Conservation (phyloP, 2,797 vertebrate genomes). For the Clarias pachynema region DNA sequence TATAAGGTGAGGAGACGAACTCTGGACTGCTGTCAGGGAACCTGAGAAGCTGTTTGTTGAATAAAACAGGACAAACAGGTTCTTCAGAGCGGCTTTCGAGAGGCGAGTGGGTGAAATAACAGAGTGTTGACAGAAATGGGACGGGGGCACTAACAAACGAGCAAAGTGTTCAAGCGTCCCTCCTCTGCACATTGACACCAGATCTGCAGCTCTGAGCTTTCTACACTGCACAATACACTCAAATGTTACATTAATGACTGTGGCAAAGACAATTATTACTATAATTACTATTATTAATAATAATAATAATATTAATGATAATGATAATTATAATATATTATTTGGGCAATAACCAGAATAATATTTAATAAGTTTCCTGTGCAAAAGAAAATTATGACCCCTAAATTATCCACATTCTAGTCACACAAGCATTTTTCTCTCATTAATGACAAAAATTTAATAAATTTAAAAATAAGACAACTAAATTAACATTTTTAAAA, state of each 20-base stretch:
- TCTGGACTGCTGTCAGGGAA: background rate
- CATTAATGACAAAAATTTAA: no score
- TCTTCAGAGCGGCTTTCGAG: background rate
- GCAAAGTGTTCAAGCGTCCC: background rate
- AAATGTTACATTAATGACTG: no score
- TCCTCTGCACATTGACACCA: constrained; percentile 4
- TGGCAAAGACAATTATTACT: background rate
- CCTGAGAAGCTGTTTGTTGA: background rate
- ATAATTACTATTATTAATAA: background rate
- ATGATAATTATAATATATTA: background rate
- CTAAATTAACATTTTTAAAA: no score
- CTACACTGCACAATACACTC: background rate
- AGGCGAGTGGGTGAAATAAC: background rate
- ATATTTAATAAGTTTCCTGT: background rate
- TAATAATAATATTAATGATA: no score
- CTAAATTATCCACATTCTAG: background rate
- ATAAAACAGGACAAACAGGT: background rate
- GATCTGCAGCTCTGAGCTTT: background rate
- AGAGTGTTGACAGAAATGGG: background rate
- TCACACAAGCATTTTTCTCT: background rate
- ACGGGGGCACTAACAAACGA: constrained; percentile 24
- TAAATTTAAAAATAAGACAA: no score
- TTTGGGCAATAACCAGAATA: background rate
- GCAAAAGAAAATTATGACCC: background rate
- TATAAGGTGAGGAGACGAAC: background rate